These are phyloP conservation scores for Recurvirostra avosetta DNA, from an alignment of 2,113 vertebrate species.

Conservation along the genomic window DNA sequence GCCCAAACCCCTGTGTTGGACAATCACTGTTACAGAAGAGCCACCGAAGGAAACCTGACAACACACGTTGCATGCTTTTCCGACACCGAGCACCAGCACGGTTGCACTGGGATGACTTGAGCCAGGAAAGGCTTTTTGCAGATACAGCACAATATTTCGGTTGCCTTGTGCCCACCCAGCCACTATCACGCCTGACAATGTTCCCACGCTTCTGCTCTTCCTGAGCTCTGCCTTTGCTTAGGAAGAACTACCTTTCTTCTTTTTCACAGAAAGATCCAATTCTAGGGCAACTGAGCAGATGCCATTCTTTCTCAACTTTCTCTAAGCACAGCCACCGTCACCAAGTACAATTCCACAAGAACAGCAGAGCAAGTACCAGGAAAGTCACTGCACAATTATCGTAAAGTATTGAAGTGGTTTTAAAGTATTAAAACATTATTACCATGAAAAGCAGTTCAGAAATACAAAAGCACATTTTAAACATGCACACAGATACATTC, in stretches of 20 bases:
- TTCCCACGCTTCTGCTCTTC: neutral
- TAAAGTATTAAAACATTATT: neutral
- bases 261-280: neutral
- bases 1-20: neutral
- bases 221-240: neutral
- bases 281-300: neutral
- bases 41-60: neutral
- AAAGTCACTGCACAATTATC: neutral
- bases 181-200: neutral
- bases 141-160: accelerated
- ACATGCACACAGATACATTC: accelerated
- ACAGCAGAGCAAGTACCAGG: neutral
- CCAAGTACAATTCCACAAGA: accelerated
- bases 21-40: neutral
- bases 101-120: accelerated
- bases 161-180: neutral
- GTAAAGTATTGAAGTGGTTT: neutral
- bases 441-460: neutral
- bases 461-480: neutral
- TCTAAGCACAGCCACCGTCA: neutral
- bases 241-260: no score
- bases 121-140: neutral
- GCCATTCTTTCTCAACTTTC: neutral
- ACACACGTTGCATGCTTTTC: accelerated
- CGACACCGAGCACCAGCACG: neutral